Percentiles rank a stretch among this genome's conserved stretches.
Conservation (phyloP, 2,888 invertebrate species). For the Pheosia gnoma region DNA sequence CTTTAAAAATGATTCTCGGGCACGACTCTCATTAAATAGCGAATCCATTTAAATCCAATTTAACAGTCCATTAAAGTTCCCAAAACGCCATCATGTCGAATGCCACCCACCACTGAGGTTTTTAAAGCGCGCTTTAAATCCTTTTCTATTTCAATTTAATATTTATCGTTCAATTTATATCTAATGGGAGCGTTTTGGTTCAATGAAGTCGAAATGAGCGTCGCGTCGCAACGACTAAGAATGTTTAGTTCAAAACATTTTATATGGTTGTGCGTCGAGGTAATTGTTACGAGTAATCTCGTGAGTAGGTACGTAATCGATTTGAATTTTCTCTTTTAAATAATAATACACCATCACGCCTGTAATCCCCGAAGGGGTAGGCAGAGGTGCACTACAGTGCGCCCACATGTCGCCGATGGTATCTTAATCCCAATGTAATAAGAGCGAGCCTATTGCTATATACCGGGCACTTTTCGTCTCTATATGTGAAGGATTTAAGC, state of each 20-base stretch:
- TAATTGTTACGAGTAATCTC: background rate
- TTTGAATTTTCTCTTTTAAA: no score
- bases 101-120: background rate
- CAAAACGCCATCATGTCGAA: background rate
- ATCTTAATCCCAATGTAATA: no score
- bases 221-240: background rate
- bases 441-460: no score
- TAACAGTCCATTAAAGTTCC: background rate
- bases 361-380: no score
- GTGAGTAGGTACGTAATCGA: background rate
- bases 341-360: no score
- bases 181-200: background rate
- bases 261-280: background rate
- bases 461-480: no score
- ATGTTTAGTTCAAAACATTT: background rate
- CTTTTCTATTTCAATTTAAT: background rate
- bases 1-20: background rate
- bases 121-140: background rate
- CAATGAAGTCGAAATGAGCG: background rate
- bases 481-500: no score
- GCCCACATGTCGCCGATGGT: no score
- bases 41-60: background rate
- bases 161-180: constrained; percentile 2
- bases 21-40: background rate
- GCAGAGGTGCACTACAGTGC: no score